Conservation (phyloP, 2,888 invertebrate genomes). For the Dioctria rufipes region DNA sequence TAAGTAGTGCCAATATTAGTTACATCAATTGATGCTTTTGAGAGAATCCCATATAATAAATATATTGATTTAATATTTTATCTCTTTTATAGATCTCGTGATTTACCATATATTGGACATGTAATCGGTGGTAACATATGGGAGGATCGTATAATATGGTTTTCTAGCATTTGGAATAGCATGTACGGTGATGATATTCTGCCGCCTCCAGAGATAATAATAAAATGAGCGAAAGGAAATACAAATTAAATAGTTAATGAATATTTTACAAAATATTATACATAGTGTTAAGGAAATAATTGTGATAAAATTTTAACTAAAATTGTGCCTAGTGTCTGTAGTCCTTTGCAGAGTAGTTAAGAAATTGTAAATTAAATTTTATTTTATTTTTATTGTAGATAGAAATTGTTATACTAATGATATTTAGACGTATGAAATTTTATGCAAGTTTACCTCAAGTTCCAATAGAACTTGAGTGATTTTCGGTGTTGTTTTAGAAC, state of each 20-base stretch:
- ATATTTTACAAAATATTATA: not conserved
- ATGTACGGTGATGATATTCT: conserved; percentile 77
- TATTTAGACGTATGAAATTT: no score
- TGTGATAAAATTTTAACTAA: conserved; percentile 34
- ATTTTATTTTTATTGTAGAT: no score
- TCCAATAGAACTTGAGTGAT: no score
- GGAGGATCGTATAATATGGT: conserved; percentile 84
- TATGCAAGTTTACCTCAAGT: no score
- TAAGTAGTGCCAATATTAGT: no score
- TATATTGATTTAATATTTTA: conserved; percentile 36
- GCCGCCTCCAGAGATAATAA: conserved; percentile 71
- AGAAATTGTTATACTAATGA: no score
- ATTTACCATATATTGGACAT: conserved; percentile 85
- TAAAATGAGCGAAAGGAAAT: conserved; percentile 60
- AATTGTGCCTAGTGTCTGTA: not conserved
- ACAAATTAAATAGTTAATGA: not conserved
- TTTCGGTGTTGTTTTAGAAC: no score
- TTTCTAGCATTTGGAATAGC: conserved; percentile 83
- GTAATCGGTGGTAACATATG: conserved; percentile 84
- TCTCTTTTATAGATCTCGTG: conserved; percentile 75
- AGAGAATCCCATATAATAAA: conserved; percentile 1
- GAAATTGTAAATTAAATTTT: no score
- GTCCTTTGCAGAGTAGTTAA: no score
- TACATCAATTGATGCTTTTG: no score
- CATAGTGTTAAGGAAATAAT: conserved; percentile 10